phyloP scores from a whole-genome alignment of 2,113 vertebrate genomes.

The Thunnus maccoyii region DNA sequence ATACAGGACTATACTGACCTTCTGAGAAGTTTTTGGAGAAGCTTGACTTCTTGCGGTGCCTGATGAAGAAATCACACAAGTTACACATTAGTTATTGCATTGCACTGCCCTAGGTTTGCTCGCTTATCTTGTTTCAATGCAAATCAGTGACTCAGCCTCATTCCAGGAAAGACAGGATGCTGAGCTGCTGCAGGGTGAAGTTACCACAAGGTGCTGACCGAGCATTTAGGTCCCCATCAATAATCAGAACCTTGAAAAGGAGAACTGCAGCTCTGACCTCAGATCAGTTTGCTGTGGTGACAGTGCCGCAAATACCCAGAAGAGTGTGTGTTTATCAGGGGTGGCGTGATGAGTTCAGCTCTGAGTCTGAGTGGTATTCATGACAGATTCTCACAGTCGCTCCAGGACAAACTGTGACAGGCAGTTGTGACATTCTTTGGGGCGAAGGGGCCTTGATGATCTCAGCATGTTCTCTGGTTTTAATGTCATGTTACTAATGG shows the following conservation, averaged over 20 bases:
- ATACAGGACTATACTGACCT: constrained; percentile 84
- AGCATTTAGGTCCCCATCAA: constrained; percentile 3
- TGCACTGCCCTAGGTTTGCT: neutral
- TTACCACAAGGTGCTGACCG: constrained; percentile 34
- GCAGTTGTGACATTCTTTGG: constrained; percentile 54
- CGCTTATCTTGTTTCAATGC: constrained; percentile 27
- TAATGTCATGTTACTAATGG: constrained; percentile 9
- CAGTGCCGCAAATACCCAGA: neutral
- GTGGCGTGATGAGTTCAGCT: constrained; percentile 2
- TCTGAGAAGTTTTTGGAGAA: constrained; percentile 94
- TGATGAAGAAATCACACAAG: constrained; percentile 66
- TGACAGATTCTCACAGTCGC: constrained; percentile 41
- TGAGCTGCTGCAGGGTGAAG: constrained; percentile 14
- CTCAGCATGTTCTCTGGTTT: constrained; percentile 20
- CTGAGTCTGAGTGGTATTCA: neutral
- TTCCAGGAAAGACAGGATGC: constrained; percentile 33
- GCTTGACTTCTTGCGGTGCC: constrained; percentile 93
- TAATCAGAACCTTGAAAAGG: neutral
- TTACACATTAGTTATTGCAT: neutral
- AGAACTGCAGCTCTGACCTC: constrained; percentile 28
- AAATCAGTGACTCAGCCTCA: constrained; percentile 50
- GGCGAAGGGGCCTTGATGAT: constrained; percentile 1
- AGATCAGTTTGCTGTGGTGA: neutral
- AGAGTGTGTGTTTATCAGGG: neutral
- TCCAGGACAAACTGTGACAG: constrained; percentile 17